Conservation (phyloP, 2,113 vertebrate genomes). For the Centrocercus urophasianus region DNA sequence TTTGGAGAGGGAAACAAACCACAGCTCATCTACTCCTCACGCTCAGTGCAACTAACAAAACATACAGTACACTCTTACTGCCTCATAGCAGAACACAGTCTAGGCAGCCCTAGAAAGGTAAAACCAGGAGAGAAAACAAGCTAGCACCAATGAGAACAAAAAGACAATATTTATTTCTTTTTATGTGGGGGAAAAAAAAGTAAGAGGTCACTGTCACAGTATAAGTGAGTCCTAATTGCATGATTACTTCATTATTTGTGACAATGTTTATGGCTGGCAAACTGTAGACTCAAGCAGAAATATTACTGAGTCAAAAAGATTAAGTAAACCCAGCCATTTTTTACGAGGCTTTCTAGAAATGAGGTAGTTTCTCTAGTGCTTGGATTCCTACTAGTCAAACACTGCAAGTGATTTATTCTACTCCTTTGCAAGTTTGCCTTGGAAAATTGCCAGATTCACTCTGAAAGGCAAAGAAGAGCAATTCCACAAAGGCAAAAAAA, state of each 20-base stretch:
- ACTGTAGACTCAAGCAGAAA: neutral
- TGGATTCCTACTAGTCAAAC: slow-evolving; percentile 1
- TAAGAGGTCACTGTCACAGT: neutral
- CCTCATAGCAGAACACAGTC: accelerated
- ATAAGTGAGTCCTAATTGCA: slow-evolving; percentile 28
- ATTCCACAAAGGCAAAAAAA: neutral
- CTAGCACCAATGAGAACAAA: neutral
- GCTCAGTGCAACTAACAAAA: neutral
- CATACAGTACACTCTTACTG: accelerated
- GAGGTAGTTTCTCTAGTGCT: neutral
- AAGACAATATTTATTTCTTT: neutral
- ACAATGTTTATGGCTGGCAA: slow-evolving; percentile 30
- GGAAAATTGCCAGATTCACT: neutral
- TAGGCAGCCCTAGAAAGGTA: neutral
- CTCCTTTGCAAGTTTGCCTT: neutral
- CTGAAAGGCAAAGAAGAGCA: neutral
- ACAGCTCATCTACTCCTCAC: neutral
- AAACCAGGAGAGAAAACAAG: neutral
- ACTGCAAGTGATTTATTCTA: neutral
- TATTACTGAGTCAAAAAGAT: neutral
- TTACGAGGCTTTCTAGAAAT: slow-evolving; percentile 10
- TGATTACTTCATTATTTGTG: slow-evolving; percentile 51
- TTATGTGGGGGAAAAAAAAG: neutral
- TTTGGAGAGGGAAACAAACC: neutral
- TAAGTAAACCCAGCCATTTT: neutral